A percentile compares a stretch with the other conserved stretches of the same genome.
These are phyloP conservation scores for Paralvinella palmiformis DNA, from an alignment of 1,140 invertebrate species.

Conservation along the genomic window DNA sequence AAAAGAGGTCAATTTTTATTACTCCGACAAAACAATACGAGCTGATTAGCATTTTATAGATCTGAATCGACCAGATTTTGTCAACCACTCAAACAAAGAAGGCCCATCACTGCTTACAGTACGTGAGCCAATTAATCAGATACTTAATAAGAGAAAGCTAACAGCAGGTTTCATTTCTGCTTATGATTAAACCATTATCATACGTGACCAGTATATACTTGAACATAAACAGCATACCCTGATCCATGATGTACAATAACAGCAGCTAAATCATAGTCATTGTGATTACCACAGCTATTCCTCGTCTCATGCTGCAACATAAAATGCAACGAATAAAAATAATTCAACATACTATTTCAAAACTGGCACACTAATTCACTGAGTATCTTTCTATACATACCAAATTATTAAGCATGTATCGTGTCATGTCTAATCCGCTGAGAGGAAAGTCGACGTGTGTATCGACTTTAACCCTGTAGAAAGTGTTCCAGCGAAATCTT, in stretches of 20 bases:
- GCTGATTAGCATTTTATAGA: too few species aligned
- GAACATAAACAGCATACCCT: slow-evolving; percentile 54
- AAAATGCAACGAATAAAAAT: slow-evolving; percentile 12
- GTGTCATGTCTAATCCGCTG: slow-evolving; percentile 70
- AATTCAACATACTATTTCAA: background rate
- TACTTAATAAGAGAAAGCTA: too few species aligned
- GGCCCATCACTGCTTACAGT: too few species aligned
- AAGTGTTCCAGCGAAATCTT: slow-evolving; percentile 77
- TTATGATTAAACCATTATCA: slow-evolving; percentile 4
- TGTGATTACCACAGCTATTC: slow-evolving; percentile 55
- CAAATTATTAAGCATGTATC: slow-evolving; percentile 65
- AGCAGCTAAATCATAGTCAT: slow-evolving; percentile 74
- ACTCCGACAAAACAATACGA: too few species aligned
- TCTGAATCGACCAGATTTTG: too few species aligned
- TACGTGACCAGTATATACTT: slow-evolving; percentile 3
- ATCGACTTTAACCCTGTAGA: slow-evolving; percentile 72
- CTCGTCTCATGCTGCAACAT: slow-evolving; percentile 59
- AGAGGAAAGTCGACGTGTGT: slow-evolving; percentile 73
- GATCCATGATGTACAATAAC: slow-evolving; percentile 81
- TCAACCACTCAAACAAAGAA: too few species aligned
- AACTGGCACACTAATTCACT: background rate
- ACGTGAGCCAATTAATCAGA: too few species aligned
- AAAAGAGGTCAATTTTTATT: slow-evolving; percentile 30
- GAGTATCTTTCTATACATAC: slow-evolving; percentile 37
- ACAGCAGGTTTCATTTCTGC: slow-evolving; percentile 5